phyloP scores from a whole-genome alignment of 1,140 invertebrate species.

The Aradophagus sp. region DNA sequence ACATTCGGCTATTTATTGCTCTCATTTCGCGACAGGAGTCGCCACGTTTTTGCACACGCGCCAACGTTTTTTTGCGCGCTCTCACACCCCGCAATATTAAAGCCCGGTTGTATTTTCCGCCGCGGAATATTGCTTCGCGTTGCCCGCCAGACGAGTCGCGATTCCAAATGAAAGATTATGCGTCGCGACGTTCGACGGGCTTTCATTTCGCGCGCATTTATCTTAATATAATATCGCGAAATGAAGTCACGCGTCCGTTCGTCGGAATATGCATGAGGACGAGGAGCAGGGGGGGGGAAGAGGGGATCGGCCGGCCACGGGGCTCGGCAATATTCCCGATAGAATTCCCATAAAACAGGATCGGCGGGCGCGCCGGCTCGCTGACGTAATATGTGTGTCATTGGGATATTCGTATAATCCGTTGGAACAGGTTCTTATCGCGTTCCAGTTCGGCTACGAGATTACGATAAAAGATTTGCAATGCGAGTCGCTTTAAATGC shows the following conservation, averaged over 20 bases:
- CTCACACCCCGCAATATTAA: too few relatives aligned
- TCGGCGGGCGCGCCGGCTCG: constrained; percentile 2
- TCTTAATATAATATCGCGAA: constrained; percentile 17
- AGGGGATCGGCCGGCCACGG: background rate
- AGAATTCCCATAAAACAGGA: constrained; percentile 48
- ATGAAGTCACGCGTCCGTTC: constrained; percentile 13
- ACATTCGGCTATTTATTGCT: too few relatives aligned
- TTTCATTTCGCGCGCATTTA: constrained; percentile 24
- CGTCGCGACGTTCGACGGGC: constrained; percentile 4
- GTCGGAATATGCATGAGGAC: constrained; percentile 26
- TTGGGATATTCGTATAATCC: constrained; percentile 31
- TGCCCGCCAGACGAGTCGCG: constrained; percentile 3
- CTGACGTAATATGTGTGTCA: constrained; percentile 43
- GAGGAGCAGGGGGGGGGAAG: background rate
- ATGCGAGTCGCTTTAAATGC: constrained; percentile 20
- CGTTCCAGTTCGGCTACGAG: constrained; percentile 23
- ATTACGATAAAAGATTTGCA: constrained; percentile 30
- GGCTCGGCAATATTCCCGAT: constrained; percentile 47
- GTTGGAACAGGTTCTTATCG: constrained; percentile 42
- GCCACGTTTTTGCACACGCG: too few relatives aligned
- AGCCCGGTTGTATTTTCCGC: too few relatives aligned
- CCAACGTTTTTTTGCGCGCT: too few relatives aligned
- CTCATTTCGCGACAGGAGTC: too few relatives aligned
- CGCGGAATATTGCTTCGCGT: too few relatives aligned
- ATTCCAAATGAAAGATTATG: constrained; percentile 20